Conservation (phyloP, 2,888 invertebrate genomes). For the Acrocera orbiculus region DNA sequence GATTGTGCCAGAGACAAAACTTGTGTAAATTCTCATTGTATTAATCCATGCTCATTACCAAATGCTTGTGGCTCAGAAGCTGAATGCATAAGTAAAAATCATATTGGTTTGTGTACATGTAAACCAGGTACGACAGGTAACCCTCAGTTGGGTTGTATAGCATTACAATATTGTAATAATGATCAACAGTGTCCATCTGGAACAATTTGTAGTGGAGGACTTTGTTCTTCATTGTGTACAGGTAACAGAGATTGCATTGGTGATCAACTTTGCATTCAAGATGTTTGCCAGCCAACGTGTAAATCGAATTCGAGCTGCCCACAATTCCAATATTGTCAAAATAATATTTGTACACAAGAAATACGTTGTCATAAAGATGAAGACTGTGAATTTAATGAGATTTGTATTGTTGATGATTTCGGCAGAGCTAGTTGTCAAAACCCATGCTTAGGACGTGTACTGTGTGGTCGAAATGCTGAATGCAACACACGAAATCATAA, state of each 20-base stretch:
- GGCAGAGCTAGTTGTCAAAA: slow-evolving; percentile 62
- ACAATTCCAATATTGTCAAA: slow-evolving; percentile 65
- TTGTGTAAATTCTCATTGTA: slow-evolving; percentile 63
- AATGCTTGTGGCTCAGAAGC: slow-evolving; percentile 73
- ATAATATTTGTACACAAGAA: slow-evolving; percentile 72
- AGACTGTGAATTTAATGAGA: slow-evolving; percentile 57
- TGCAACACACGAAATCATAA: slow-evolving; percentile 57
- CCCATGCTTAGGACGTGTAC: slow-evolving; percentile 49
- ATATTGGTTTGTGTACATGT: slow-evolving; percentile 69
- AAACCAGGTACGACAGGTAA: slow-evolving; percentile 70
- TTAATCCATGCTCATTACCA: slow-evolving; percentile 61
- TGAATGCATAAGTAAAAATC: slow-evolving; percentile 55
- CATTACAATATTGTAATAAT: slow-evolving; percentile 62
- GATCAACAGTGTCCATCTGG: slow-evolving; percentile 71
- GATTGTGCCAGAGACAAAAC: slow-evolving; percentile 55
- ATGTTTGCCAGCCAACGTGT: slow-evolving; percentile 71
- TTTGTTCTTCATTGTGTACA: slow-evolving; percentile 60
- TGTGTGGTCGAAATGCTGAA: slow-evolving; percentile 68
- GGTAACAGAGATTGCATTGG: slow-evolving; percentile 68
- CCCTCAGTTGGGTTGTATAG: slow-evolving; percentile 67
- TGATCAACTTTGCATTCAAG: slow-evolving; percentile 71
- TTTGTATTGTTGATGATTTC: slow-evolving; percentile 46
- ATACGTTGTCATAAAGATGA: slow-evolving; percentile 51
- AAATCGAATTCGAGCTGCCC: slow-evolving; percentile 64
- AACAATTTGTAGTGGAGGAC: slow-evolving; percentile 64